Evolutionary conservation across 1,140 invertebrate genomes (phyloP).

Genomic region (Laodelphax striatellus): DNA sequence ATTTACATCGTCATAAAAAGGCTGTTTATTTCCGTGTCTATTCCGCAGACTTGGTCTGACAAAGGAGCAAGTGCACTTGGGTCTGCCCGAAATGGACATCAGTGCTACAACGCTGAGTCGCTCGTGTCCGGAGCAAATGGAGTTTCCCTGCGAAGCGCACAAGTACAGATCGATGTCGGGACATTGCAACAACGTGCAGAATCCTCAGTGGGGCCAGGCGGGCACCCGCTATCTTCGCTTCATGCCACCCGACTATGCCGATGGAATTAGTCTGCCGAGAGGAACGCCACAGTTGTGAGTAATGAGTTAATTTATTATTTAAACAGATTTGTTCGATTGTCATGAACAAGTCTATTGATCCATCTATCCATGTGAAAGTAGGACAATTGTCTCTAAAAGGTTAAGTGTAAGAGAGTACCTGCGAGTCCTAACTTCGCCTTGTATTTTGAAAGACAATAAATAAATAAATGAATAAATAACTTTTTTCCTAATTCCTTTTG

Average conservation of each 20-base stretch:
- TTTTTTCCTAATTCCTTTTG: too few relatives aligned
- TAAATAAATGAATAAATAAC: too few relatives aligned
- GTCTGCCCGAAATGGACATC: conserved; percentile 35
- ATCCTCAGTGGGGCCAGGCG: conserved; percentile 45
- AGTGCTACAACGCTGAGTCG: conserved; percentile 31
- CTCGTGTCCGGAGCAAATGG: conserved; percentile 35
- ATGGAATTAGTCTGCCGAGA: conserved; percentile 22
- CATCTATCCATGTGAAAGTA: too few relatives aligned
- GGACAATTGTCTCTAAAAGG: too few relatives aligned
- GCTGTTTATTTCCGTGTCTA: not conserved
- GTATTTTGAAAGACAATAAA: too few relatives aligned
- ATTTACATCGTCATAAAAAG: too few relatives aligned
- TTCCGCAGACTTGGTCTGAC: conserved; percentile 31
- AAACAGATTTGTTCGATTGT: too few relatives aligned
- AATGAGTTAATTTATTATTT: too few relatives aligned
- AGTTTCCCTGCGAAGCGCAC: conserved; percentile 27
- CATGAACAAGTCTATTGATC: too few relatives aligned
- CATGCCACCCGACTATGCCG: conserved; percentile 35
- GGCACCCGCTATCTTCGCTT: conserved; percentile 36
- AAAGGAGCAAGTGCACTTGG: conserved; percentile 35
- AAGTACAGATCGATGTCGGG: conserved; percentile 42
- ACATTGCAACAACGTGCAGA: conserved; percentile 53
- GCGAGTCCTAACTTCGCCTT: too few relatives aligned
- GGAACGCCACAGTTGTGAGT: conserved; percentile 8
- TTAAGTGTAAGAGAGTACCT: too few relatives aligned